Percentiles rank a stretch among this genome's conserved stretches.
Evolutionary conservation across 1,140 invertebrate species (phyloP).

Genomic region (Coptotermes formosanus): DNA sequence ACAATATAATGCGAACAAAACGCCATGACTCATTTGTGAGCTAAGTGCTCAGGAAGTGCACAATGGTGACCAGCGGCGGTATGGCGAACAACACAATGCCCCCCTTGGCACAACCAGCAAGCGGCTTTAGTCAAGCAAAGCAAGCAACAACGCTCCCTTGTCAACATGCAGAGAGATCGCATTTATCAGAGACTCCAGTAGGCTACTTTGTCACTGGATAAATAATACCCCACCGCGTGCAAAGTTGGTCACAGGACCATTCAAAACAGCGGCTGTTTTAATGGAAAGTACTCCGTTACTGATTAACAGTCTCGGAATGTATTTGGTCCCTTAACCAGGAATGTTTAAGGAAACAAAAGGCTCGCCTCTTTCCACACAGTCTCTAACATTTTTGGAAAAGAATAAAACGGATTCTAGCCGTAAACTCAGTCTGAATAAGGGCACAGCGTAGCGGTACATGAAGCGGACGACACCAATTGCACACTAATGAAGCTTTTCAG

Average conservation of each 20-base stretch:
- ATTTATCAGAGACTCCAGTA: not conserved
- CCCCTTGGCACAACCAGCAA: not conserved
- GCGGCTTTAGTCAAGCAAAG: not conserved
- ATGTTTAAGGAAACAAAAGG: too few relatives aligned
- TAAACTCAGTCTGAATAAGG: too few relatives aligned
- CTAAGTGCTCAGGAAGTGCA: not conserved
- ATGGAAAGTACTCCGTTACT: not conserved
- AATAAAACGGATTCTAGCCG: too few relatives aligned
- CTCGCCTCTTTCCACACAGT: too few relatives aligned
- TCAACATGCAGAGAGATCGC: not conserved
- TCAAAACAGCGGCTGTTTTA: not conserved
- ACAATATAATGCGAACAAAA: constrained; percentile 15
- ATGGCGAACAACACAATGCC: not conserved
- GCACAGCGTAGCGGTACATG: too few relatives aligned
- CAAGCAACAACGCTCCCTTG: not conserved
- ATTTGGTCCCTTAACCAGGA: too few relatives aligned
- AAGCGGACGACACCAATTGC: too few relatives aligned
- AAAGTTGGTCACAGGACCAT: not conserved
- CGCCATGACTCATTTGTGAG: not conserved
- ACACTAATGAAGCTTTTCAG: too few relatives aligned
- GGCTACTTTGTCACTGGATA: not conserved
- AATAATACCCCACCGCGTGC: not conserved
- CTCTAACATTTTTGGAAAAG: too few relatives aligned
- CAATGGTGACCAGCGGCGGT: not conserved
- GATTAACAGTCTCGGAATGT: too few relatives aligned